Conservation (phyloP, 2,113 vertebrate species). For the Boulengeromyrus knoepffleri region DNA sequence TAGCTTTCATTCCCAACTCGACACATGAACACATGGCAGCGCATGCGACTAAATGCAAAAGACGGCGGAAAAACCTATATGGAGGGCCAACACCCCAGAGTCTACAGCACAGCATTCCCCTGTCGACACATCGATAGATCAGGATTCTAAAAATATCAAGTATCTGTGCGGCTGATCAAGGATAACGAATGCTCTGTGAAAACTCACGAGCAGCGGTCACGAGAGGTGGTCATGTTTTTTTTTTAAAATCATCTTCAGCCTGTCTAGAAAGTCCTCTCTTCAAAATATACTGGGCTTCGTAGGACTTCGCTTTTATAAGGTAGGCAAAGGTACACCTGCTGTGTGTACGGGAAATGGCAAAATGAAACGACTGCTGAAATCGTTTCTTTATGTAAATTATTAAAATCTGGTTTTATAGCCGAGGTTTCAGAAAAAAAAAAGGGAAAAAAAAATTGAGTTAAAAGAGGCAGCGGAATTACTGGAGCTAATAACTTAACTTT, state of each 20-base stretch:
- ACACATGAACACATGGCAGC: conserved; percentile 58
- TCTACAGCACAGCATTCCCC: conserved; percentile 84
- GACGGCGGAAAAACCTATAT: conserved; percentile 45
- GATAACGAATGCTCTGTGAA: neutral
- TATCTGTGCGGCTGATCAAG: neutral
- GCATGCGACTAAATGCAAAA: conserved; percentile 63
- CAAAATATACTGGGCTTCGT: neutral
- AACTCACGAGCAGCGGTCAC: neutral
- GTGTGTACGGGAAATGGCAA: neutral
- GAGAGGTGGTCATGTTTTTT: neutral
- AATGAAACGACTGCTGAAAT: neutral
- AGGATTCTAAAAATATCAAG: neutral
- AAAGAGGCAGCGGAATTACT: neutral
- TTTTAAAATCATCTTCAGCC: neutral
- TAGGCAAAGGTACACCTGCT: neutral
- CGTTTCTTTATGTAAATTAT: neutral
- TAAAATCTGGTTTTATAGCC: neutral
- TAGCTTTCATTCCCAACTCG: conserved; percentile 64
- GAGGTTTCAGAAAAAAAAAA: neutral
- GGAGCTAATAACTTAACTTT: neutral
- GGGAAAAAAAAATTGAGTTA: neutral
- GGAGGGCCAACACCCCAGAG: conserved; percentile 48
- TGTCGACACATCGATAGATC: conserved; percentile 37
- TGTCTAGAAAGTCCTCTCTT: neutral
- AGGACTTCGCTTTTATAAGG: neutral